Evolutionary conservation across 2,888 invertebrate genomes (phyloP), one percentile per base, ranked within the genome.

Genomic region (Artemia sp.): DNA sequence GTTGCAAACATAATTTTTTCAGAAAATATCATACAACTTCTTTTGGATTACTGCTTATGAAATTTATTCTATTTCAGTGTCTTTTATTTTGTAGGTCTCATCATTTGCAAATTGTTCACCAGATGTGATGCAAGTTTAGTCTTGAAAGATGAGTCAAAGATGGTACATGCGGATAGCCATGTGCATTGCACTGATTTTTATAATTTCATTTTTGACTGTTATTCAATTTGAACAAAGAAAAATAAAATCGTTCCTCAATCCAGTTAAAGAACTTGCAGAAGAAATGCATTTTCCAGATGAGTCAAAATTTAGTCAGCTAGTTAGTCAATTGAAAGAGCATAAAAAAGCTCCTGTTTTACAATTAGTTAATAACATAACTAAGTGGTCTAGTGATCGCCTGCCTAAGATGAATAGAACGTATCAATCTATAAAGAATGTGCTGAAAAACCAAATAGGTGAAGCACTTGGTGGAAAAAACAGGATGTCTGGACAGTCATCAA

Each of bases 141-240:
- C 38, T 38, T 38, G 38, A 58, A 58, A 58, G 64, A 58, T 58
- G 64, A 58, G 64, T 58, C n/a, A 24, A 58, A n/a, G 64, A n/a
- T 58, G 64, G 64, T 58, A 58, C 24, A n/a, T 58, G 64, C 64
- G 64, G 64, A n/a, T 58, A 9, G 10, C 24, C 11, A 19, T n/a
- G 14, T 58, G 64, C 64, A 24, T 58, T 10, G 24, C 24, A 19
- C 64, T 58, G 14, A 58, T 24, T 19, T 58, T 58, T 24, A 58
- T 58, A 19, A 24, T 58, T 58, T 58, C 64, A 58, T 58, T n/a
- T 58, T n/a, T 58, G n/a, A 58, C 9, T 58, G 64, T 58, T 10
- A 24, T 58, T 58, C 64, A 10, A 24, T 58, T 58, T 58, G 64
- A 58, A 58, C n/a, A 58, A n/a, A 58, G 64, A 58, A 58, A 58